Evolutionary conservation across 1,140 invertebrate species (phyloP), one percentile per base, ranked within the genome.

Genomic region (Eciton burchellii): DNA sequence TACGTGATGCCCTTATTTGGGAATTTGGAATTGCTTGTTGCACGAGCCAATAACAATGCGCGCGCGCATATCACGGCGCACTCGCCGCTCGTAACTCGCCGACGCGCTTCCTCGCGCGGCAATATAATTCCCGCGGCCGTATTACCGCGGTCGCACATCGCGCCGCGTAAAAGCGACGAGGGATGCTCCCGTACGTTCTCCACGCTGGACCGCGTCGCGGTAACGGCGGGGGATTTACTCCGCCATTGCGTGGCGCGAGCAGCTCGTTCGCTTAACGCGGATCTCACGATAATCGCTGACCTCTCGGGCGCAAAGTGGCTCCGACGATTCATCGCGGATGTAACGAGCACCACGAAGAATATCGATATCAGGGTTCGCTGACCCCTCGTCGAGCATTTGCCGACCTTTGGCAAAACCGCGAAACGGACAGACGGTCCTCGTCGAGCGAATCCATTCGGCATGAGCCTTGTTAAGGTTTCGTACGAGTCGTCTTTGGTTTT

Each of bases 121-220:
- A 52, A 52, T 26, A n/a, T 76, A 41, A 76, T 76, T 47, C 59
- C 35, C 45, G 26, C 29, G 14, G 11, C 29, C 26, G 8, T 74
- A 74, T 76, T 76, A 63, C 43, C 21, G 43, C 21, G 72, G 65
- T 76, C 43, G 43, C n/a, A 59, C 43, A n/a, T 35, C 14, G 24
- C n/a, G 21, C 21, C 59, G 57, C 41, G 8, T 35, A 21, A 76
- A 76, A 76, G 57, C 49, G 57, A 76, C 47, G 35, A 76, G 72
- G 65, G 59, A 21, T n/a, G n/a, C n/a, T 26, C n/a, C 63, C n/a
- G 41, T 63, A 29, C n/a, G 57, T n/a, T n/a, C n/a, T n/a, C 43
- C 41, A 2, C 12, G 5, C 5, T 14, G 6, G 43, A 43, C 45
- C 26, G 14, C 52, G 66, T 70, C 66, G 52, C 47, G 66, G 35